These are phyloP conservation scores for Poecilia latipinna DNA, from an alignment of 2,113 vertebrate species.

Conservation along the genomic window DNA sequence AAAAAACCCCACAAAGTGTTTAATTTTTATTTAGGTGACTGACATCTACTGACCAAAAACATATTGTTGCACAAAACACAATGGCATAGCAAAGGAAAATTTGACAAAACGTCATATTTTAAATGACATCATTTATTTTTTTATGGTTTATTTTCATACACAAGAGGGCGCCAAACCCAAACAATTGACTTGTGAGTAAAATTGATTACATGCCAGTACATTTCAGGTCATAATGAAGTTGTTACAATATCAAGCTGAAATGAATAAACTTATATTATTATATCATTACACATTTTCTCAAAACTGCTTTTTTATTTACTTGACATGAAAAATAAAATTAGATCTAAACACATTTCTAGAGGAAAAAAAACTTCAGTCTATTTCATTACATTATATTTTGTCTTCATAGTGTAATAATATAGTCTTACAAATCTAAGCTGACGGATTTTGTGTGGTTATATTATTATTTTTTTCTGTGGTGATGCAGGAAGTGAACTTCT, in stretches of 20 bases:
- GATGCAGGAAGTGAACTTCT: conserved; percentile 45
- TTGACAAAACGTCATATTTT: too few species aligned
- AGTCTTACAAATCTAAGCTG: conserved; percentile 26
- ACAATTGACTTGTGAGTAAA: neutral
- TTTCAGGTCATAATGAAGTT: neutral
- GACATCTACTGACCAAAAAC: too few species aligned
- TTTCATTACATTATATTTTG: neutral
- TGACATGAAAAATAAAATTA: neutral
- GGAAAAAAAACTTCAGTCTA: neutral
- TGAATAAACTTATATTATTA: neutral
- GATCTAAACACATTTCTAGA: neutral
- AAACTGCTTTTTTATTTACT: neutral
- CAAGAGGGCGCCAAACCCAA: conserved; percentile 64
- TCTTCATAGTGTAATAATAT: neutral
- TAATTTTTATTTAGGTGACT: too few species aligned
- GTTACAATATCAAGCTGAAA: neutral
- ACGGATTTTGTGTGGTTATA: neutral
- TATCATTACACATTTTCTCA: neutral
- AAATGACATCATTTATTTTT: neutral
- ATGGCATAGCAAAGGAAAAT: too few species aligned
- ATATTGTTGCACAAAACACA: too few species aligned
- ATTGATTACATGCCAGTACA: neutral
- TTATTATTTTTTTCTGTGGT: neutral
- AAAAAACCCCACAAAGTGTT: too few species aligned
- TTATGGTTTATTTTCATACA: conserved; percentile 40